Conservation (phyloP, 2,797 vertebrate species). For the Pristis pectinata region DNA sequence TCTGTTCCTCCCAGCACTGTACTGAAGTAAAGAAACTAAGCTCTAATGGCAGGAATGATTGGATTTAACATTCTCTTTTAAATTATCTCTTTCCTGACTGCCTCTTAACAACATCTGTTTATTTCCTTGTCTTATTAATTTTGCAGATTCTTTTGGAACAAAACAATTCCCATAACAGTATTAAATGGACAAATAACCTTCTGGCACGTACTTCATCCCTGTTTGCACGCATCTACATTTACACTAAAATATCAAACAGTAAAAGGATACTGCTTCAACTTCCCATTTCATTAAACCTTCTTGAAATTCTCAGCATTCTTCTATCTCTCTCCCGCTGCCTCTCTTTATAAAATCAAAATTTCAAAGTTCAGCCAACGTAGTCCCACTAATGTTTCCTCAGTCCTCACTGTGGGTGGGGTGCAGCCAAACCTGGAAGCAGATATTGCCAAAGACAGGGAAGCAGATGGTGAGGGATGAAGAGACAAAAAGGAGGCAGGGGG, state of each 20-base stretch:
- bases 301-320: neutral
- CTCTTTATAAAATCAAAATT: neutral
- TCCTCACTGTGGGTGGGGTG: neutral
- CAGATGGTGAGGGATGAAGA: neutral
- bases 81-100: neutral
- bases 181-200: neutral
- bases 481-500: neutral
- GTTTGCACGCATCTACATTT: neutral
- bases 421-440: neutral
- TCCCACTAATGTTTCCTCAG: neutral
- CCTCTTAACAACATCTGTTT: neutral
- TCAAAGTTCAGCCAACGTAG: neutral
- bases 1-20: neutral
- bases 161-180: neutral
- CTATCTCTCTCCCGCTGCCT: no score
- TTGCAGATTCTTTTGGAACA: neutral
- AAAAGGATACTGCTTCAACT: neutral
- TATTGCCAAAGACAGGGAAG: neutral
- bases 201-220: neutral
- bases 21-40: neutral
- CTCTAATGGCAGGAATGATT: neutral
- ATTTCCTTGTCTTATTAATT: neutral
- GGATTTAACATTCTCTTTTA: neutral
- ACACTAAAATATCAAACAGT: neutral
- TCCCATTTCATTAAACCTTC: neutral